These are phyloP conservation scores for Masticophis lateralis DNA, from an alignment of 2,797 vertebrate species.

Conservation along the genomic window DNA sequence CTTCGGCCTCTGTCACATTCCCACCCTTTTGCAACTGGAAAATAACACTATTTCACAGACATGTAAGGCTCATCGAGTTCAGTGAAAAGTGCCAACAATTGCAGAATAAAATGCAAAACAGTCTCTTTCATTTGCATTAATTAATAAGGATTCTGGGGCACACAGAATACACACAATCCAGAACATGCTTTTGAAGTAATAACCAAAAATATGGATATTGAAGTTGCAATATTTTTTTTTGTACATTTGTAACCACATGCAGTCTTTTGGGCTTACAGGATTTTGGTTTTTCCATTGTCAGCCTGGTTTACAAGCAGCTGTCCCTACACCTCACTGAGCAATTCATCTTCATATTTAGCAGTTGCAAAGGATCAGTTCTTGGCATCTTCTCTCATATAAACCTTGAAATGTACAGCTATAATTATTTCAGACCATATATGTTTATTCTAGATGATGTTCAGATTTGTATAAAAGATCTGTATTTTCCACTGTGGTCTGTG, in stretches of 20 bases:
- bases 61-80: not conserved
- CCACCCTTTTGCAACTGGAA: not conserved
- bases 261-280: not conserved
- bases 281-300: constrained; percentile 38
- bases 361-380: constrained; percentile 54
- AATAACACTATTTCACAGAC: not conserved
- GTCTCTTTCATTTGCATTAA: not conserved
- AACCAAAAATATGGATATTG: not conserved
- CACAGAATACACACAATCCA: not conserved
- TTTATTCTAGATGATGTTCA: constrained; percentile 41
- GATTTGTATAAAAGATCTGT: constrained; percentile 12
- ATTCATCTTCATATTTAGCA: constrained; percentile 51
- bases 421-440: constrained; percentile 56
- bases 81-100: not conserved
- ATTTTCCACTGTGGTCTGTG: constrained; percentile 23
- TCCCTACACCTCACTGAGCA: constrained; percentile 46
- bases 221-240: not conserved
- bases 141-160: not conserved
- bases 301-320: constrained; percentile 37
- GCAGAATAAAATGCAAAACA: not conserved
- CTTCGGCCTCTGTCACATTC: not conserved
- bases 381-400: constrained; percentile 39
- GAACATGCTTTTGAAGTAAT: not conserved
- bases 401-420: constrained; percentile 45
- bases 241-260: not conserved